phyloP scores from a whole-genome alignment of 2,113 vertebrate species.

The Crotalus horridus region DNA sequence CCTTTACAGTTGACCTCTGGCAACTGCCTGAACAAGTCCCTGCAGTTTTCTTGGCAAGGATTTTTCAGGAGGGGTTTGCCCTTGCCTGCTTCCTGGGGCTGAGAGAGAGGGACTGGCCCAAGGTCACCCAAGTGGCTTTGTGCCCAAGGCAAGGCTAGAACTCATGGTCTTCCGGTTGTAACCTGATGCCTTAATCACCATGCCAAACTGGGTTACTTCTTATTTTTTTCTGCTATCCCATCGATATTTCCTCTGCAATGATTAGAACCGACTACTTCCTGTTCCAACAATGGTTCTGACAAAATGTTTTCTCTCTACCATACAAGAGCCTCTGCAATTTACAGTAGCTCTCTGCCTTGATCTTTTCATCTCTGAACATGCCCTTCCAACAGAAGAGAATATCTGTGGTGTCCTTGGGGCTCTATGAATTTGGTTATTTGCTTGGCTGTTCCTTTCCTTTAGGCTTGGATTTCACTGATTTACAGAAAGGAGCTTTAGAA shows the following conservation, averaged over 20 bases:
- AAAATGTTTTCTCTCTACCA: not conserved
- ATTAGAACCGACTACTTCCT: not conserved
- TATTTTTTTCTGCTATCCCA: not conserved
- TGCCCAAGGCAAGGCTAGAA: not conserved
- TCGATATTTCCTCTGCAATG: not conserved
- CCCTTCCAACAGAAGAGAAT: not conserved
- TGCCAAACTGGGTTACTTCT: not conserved
- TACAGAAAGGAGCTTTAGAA: slow-evolving; percentile 3
- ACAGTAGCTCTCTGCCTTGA: not conserved
- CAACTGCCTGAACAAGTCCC: not conserved
- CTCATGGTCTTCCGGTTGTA: not conserved
- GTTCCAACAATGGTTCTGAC: not conserved
- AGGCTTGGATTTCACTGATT: not conserved
- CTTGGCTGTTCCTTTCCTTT: not conserved
- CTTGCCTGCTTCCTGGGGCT: not conserved
- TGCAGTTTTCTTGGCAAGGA: not conserved
- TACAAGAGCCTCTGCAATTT: not conserved
- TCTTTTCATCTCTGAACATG: slow-evolving; percentile 13
- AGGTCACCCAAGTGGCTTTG: not conserved
- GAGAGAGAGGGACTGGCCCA: not conserved
- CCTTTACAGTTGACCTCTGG: not conserved
- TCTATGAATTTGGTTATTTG: not conserved
- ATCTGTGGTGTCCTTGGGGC: not conserved
- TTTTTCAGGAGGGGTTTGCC: not conserved
- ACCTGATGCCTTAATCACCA: not conserved